Evolutionary conservation across 2,113 vertebrate species (phyloP).

Genomic region (Tragulus kanchil): DNA sequence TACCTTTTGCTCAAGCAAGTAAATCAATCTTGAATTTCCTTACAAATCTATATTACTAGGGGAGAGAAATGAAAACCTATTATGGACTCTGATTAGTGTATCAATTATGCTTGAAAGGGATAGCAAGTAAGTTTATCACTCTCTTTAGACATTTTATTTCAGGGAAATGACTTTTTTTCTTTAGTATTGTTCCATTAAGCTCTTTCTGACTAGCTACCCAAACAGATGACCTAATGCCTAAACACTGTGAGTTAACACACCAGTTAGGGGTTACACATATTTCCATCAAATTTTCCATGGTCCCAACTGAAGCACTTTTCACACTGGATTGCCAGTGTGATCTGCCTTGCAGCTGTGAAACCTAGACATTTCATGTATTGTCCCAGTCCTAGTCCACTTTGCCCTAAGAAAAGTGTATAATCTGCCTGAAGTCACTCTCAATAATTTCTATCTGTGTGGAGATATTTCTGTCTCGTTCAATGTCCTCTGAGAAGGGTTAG

Average conservation of each 20-base stretch:
- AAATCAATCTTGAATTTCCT: conserved; percentile 65
- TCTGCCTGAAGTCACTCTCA: not conserved
- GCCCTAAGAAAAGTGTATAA: not conserved
- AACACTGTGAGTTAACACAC: not conserved
- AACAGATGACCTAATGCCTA: conserved; percentile 52
- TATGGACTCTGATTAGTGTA: conserved; percentile 37
- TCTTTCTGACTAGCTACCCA: conserved; percentile 40
- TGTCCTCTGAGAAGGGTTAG: not conserved
- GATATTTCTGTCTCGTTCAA: not conserved
- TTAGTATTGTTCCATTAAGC: conserved; percentile 41
- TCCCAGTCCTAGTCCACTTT: not conserved
- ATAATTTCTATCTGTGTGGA: not conserved
- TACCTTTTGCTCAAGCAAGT: conserved; percentile 51
- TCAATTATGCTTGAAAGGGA: conserved; percentile 66
- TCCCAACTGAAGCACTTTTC: not conserved
- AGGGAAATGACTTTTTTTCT: conserved; percentile 33
- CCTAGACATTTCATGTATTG: not conserved
- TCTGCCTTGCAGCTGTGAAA: not conserved
- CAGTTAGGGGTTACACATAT: not conserved
- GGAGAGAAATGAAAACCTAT: conserved; percentile 70
- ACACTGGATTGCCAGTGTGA: not conserved
- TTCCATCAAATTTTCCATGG: conserved; percentile 23
- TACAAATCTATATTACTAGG: conserved; percentile 59
- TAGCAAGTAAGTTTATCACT: conserved; percentile 35
- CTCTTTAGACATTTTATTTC: conserved; percentile 52